phyloP scores from a whole-genome alignment of 1,140 invertebrate species.

The Bombus confusus region DNA sequence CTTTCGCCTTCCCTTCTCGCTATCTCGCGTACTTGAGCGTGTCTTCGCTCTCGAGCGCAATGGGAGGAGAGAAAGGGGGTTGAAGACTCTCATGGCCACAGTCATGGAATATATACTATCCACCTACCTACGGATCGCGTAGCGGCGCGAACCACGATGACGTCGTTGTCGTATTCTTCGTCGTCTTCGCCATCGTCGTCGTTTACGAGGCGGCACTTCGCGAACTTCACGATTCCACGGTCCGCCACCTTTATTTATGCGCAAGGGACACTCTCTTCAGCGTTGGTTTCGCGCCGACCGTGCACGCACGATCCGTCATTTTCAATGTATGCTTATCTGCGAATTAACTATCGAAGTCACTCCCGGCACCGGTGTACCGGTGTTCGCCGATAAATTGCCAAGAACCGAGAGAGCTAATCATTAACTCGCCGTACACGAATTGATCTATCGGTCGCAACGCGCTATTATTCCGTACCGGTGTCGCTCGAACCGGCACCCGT shows the following conservation, averaged over 20 bases:
- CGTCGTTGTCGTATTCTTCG: constrained; percentile 26
- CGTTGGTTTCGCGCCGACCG: constrained; percentile 33
- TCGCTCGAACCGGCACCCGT: constrained; percentile 28
- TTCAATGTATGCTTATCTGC: constrained; percentile 56
- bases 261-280: constrained; percentile 44
- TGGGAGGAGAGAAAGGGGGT: constrained; percentile 60
- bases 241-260: constrained; percentile 63
- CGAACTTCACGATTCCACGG: constrained; percentile 58
- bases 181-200: constrained; percentile 16
- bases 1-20: constrained; percentile 29
- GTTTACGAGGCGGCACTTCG: constrained; percentile 45
- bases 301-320: constrained; percentile 52
- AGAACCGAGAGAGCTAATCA: constrained; percentile 53
- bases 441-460: constrained; percentile 49
- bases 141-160: constrained; percentile 39
- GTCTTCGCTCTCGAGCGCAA: constrained; percentile 47
- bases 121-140: constrained; percentile 48
- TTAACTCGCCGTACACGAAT: constrained; percentile 49
- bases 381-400: constrained; percentile 51
- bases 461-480: constrained; percentile 46
- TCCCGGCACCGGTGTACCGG: constrained; percentile 27
- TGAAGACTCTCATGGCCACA: constrained; percentile 65
- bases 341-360: constrained; percentile 57
- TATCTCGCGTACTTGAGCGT: constrained; percentile 56
- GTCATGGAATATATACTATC: constrained; percentile 42